Conservation (phyloP, 1,140 invertebrate species). For the Hycleus phaleratus region DNA sequence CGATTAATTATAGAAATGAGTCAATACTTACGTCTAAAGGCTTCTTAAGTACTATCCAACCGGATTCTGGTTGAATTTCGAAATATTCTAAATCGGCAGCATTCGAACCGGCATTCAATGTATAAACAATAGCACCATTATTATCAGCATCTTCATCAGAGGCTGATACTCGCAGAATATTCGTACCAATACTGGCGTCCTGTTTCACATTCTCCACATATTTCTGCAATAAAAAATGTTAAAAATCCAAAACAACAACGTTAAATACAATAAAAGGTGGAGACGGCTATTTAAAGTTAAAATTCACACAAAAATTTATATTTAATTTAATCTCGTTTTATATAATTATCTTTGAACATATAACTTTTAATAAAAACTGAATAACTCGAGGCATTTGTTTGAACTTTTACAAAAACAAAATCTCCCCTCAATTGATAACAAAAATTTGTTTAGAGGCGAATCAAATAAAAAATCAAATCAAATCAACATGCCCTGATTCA, state of each 20-base stretch:
- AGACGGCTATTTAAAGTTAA: no score
- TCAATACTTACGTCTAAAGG: constrained; percentile 84
- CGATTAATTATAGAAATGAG: not conserved
- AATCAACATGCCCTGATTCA: no score
- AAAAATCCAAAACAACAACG: not conserved
- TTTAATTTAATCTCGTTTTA: no score
- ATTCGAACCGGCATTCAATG: constrained; percentile 76
- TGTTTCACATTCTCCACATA: constrained; percentile 95
- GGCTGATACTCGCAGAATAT: constrained; percentile 87
- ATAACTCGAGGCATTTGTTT: no score
- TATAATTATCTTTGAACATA: no score
- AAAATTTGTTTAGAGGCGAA: no score
- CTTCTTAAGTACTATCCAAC: constrained; percentile 91
- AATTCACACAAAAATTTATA: no score
- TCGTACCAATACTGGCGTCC: constrained; percentile 90
- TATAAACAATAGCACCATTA: constrained; percentile 91
- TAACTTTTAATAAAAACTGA: no score
- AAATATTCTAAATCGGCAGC: constrained; percentile 86
- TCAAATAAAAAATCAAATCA: no score
- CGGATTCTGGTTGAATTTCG: constrained; percentile 90
- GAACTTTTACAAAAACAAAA: no score
- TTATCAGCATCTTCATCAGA: constrained; percentile 94
- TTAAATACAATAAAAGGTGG: not conserved
- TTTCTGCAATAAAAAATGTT: constrained; percentile 56
- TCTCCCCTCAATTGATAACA: no score